Evolutionary conservation across 64 coral and sea anemone genomes (phyloP).

Genomic region (Dendrophyllia cribrosa): DNA sequence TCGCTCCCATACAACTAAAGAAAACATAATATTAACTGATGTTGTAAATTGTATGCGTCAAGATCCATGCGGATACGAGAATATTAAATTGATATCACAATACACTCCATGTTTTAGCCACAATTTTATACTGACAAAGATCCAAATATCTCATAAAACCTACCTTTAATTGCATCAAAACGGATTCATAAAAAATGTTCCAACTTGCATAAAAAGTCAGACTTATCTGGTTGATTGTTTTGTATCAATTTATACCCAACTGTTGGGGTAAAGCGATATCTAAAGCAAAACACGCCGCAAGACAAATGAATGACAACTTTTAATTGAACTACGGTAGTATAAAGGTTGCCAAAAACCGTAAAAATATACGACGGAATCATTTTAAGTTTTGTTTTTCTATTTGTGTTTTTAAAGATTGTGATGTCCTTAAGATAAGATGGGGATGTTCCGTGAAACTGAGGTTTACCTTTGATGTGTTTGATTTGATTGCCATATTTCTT

Average conservation of each 20-base stretch:
- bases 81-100: too few species aligned
- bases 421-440: neutral
- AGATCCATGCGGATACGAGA: too few species aligned
- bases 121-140: too few species aligned
- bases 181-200: too few species aligned
- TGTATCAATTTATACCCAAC: neutral
- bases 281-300: neutral
- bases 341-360: neutral
- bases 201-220: too few species aligned
- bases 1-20: too few species aligned
- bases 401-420: too few species aligned
- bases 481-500: neutral
- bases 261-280: constrained; percentile 2
- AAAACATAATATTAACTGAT: too few species aligned
- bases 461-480: neutral
- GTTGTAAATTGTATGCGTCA: too few species aligned
- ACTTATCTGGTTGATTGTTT: neutral
- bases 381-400: neutral
- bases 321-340: neutral
- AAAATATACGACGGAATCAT: neutral
- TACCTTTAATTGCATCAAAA: too few species aligned
- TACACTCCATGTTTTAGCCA: too few species aligned
- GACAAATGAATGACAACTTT: constrained; percentile 14
- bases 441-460: neutral
- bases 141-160: too few species aligned